These are phyloP conservation scores for Geodia barretti DNA, from an alignment of 37 sponge, comb jelly and placozoan species.

Conservation along the genomic window DNA sequence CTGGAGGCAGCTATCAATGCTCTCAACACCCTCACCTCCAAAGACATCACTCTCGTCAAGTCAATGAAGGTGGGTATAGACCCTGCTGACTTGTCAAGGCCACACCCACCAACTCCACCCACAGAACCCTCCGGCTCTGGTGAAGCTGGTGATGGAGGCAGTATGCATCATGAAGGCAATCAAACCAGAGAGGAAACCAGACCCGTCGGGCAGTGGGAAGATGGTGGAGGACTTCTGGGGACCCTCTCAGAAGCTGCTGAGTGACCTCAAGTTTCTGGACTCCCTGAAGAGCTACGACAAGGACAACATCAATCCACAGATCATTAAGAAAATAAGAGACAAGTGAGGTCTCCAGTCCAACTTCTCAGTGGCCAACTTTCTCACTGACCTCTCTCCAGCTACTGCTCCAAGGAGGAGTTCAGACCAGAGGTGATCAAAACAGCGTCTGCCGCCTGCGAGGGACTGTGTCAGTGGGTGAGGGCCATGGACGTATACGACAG, in stretches of 20 bases:
- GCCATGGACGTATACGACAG: conserved; percentile 99
- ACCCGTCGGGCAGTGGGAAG: conserved; percentile 90
- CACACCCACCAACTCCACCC: background rate
- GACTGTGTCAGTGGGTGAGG: conserved; percentile 95
- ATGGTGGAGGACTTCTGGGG: conserved; percentile 99
- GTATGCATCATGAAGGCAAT: conserved; percentile 95
- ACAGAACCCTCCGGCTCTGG: conserved; percentile 89
- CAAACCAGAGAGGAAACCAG: conserved; percentile 96
- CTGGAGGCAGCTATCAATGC: conserved; percentile 94
- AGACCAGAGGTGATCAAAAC: conserved; percentile 86
- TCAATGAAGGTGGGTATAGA: conserved; percentile 82
- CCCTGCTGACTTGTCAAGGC: background rate
- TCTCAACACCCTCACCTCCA: conserved; percentile 96
- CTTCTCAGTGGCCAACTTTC: background rate
- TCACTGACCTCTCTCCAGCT: conserved; percentile 36
- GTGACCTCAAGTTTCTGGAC: conserved; percentile 97
- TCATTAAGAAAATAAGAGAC: conserved; percentile 98
- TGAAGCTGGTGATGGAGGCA: conserved; percentile 97
- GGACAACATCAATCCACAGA: conserved; percentile 90
- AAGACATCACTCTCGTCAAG: conserved; percentile 97
- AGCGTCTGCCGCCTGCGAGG: conserved; percentile 95
- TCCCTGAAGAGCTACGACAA: conserved; percentile 94
- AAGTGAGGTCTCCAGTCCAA: conserved; percentile 50
- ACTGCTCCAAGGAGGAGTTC: conserved; percentile 88
- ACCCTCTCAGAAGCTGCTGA: conserved; percentile 92